Conservation (phyloP, 2,888 invertebrate genomes). For the Melipona bicolor region DNA sequence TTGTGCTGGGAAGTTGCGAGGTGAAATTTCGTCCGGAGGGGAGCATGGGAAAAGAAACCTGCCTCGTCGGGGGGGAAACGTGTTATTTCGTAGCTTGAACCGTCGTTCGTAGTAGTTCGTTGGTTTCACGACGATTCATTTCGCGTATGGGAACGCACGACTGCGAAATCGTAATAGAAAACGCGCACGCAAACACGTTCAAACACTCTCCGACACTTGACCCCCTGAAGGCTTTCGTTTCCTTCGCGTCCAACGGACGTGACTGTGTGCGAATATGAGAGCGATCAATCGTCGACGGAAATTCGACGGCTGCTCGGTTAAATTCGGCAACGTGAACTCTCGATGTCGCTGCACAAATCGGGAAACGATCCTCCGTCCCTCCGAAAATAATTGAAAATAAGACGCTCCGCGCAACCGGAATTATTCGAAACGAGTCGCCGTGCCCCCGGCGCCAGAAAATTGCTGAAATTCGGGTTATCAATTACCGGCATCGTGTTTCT, state of each 20-base stretch:
- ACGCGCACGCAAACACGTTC: background rate
- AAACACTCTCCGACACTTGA: background rate
- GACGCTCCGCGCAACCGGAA: background rate
- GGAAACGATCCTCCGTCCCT: background rate
- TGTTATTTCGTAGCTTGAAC: background rate
- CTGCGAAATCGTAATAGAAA: background rate
- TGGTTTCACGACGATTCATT: background rate
- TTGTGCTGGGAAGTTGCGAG: background rate
- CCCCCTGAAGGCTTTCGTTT: background rate
- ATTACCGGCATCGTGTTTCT: constrained; percentile 22
- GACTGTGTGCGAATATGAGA: background rate
- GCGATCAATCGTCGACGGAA: constrained; percentile 27
- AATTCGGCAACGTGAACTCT: background rate
- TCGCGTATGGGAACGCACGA: background rate
- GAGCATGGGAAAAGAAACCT: constrained; percentile 2
- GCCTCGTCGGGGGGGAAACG: background rate
- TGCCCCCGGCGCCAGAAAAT: background rate
- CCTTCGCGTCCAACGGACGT: background rate
- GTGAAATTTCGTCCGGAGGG: constrained; percentile 2
- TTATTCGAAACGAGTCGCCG: constrained; percentile 1
- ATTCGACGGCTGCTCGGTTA: constrained; percentile 9
- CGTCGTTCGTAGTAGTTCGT: background rate
- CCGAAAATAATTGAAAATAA: background rate
- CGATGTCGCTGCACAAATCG: background rate
- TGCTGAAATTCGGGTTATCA: constrained; percentile 35